Evolutionary conservation across 1,140 invertebrate species (phyloP).

Genomic region (Anoplophora glabripennis): DNA sequence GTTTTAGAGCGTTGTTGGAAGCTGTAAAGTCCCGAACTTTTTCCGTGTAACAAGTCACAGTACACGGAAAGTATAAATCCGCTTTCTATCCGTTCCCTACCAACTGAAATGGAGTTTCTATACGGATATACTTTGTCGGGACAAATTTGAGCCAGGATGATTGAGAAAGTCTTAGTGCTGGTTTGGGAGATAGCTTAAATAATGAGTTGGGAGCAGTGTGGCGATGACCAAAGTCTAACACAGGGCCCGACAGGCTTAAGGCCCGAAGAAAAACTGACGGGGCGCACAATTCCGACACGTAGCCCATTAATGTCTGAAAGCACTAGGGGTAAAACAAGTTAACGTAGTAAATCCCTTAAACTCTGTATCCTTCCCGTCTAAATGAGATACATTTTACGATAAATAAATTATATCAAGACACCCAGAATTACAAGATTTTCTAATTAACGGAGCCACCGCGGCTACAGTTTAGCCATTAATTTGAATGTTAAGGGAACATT

Average conservation of each 20-base stretch:
- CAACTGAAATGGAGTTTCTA: no score
- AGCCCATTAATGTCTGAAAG: slow-evolving; percentile 35
- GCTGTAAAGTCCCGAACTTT: no score
- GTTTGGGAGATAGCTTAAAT: slow-evolving; percentile 12
- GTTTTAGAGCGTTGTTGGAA: no score
- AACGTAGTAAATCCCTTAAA: slow-evolving; percentile 32
- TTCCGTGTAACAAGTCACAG: no score
- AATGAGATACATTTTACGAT: slow-evolving; percentile 24
- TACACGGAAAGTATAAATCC: no score
- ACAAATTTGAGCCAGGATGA: slow-evolving; percentile 4
- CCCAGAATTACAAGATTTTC: slow-evolving; percentile 26
- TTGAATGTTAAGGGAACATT: not conserved
- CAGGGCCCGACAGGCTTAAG: slow-evolving; percentile 23
- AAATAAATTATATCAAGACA: slow-evolving; percentile 32
- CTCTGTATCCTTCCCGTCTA: slow-evolving; percentile 20
- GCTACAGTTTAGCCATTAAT: slow-evolving; percentile 7
- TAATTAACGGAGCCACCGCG: slow-evolving; percentile 24
- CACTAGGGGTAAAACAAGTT: slow-evolving; percentile 30
- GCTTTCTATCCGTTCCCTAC: no score
- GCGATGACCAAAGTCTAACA: slow-evolving; percentile 22
- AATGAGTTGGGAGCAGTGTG: slow-evolving; percentile 3
- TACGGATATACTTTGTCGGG: not conserved
- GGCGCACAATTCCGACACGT: slow-evolving; percentile 36
- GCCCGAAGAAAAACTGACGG: slow-evolving; percentile 34
- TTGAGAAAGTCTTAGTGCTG: slow-evolving; percentile 3